These are phyloP conservation scores for Dicrurus megarhynchus DNA, from an alignment of 2,113 vertebrate species.

Conservation along the genomic window DNA sequence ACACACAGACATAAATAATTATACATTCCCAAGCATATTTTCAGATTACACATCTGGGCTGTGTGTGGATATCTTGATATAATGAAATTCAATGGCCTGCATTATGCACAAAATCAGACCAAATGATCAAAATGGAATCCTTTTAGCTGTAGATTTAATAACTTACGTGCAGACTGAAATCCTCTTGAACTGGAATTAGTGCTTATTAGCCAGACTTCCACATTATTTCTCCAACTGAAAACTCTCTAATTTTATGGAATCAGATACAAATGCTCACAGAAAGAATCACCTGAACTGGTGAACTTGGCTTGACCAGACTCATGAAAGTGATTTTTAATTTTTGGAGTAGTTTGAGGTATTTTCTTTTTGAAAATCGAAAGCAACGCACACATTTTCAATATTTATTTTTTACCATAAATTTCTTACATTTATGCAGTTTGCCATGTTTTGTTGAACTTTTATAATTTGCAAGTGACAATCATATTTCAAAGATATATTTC, in stretches of 20 bases:
- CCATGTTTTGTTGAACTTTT: neutral
- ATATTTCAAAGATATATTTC: neutral
- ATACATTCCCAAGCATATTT: neutral
- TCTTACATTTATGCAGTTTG: neutral
- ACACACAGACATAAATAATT: neutral
- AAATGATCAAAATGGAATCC: neutral
- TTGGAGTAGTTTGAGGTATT: neutral
- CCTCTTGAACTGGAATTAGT: conserved; percentile 17
- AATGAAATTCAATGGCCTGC: neutral
- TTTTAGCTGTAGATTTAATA: neutral
- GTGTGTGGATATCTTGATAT: neutral
- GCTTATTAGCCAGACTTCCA: neutral
- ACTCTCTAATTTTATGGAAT: neutral
- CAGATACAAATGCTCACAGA: neutral
- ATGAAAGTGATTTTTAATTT: neutral
- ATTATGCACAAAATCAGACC: neutral
- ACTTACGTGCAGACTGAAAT: neutral
- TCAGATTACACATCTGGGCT: neutral
- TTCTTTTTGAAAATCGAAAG: neutral
- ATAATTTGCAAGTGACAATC: neutral
- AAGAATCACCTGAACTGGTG: neutral
- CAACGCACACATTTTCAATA: neutral
- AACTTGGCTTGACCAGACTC: neutral
- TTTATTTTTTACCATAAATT: neutral
- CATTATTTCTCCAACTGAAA: neutral